Conservation (phyloP, 1,140 invertebrate species). For the Penaeus chinensis region DNA sequence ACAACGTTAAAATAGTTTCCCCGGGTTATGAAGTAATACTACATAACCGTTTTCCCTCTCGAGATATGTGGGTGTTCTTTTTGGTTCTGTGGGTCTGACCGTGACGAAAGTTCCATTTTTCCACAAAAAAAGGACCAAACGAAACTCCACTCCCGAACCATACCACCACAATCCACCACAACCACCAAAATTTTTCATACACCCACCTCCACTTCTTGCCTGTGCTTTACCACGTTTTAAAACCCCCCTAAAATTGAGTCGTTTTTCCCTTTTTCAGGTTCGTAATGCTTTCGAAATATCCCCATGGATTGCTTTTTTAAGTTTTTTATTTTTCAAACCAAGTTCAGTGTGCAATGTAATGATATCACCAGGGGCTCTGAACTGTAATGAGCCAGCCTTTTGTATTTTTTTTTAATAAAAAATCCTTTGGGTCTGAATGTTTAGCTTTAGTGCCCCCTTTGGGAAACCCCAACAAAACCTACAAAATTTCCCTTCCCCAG, state of each 20-base stretch:
- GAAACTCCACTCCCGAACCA: neutral
- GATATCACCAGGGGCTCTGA: no score
- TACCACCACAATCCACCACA: neutral
- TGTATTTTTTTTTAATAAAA: no score
- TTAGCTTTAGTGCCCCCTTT: no score
- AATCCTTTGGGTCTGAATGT: no score
- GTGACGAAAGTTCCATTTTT: slow-evolving; percentile 30
- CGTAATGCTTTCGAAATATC: slow-evolving; percentile 42
- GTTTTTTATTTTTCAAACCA: no score
- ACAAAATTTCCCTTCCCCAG: slow-evolving; percentile 3
- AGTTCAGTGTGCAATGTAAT: no score
- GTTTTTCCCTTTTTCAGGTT: slow-evolving; percentile 25
- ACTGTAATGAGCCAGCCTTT: no score
- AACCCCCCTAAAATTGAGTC: slow-evolving; percentile 33
- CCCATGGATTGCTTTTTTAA: slow-evolving; percentile 33
- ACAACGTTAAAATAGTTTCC: no score
- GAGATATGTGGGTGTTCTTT: neutral
- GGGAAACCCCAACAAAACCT: neutral
- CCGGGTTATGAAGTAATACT: no score
- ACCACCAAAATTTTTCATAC: slow-evolving; percentile 1
- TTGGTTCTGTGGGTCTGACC: neutral
- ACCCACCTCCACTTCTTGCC: slow-evolving; percentile 15
- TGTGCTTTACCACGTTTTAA: slow-evolving; percentile 31
- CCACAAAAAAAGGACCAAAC: slow-evolving; percentile 22
- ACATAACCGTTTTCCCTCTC: no score